phyloP scores from a whole-genome alignment of 2,113 vertebrate genomes.

The Microcebus jonahi region DNA sequence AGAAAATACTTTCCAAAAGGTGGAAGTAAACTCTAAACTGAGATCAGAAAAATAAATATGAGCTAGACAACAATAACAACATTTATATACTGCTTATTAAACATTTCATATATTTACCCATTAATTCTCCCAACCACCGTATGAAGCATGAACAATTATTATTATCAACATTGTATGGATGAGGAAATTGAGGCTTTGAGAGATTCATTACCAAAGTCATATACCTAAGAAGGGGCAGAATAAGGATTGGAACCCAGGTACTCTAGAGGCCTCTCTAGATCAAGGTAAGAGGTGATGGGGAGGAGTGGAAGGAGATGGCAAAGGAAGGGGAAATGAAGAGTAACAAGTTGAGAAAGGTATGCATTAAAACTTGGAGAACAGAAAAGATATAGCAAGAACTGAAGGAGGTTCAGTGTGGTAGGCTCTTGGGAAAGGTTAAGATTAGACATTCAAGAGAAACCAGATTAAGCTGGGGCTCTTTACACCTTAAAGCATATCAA shows the following conservation, averaged over 20 bases:
- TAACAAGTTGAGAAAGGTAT: background rate
- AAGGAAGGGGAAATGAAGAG: background rate
- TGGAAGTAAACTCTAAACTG: background rate
- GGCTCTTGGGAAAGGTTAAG: background rate
- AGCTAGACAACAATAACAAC: background rate
- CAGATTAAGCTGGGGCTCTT: background rate
- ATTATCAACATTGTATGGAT: background rate
- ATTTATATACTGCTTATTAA: background rate
- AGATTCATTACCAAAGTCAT: background rate
- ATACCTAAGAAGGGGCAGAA: background rate
- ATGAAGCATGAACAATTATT: background rate
- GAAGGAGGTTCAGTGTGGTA: background rate
- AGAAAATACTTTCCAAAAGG: background rate
- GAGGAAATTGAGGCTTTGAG: background rate
- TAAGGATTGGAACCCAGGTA: background rate
- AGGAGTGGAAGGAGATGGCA: background rate
- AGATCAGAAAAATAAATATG: background rate
- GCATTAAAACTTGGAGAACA: background rate
- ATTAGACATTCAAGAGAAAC: background rate
- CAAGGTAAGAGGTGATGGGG: background rate
- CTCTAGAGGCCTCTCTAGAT: background rate
- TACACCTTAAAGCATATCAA: background rate
- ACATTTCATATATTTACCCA: background rate
- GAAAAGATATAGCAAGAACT: background rate
- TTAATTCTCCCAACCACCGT: background rate